Base-by-base conservation (phyloP, 2,113 vertebrate genomes). In the Cololabis saira region DNA sequence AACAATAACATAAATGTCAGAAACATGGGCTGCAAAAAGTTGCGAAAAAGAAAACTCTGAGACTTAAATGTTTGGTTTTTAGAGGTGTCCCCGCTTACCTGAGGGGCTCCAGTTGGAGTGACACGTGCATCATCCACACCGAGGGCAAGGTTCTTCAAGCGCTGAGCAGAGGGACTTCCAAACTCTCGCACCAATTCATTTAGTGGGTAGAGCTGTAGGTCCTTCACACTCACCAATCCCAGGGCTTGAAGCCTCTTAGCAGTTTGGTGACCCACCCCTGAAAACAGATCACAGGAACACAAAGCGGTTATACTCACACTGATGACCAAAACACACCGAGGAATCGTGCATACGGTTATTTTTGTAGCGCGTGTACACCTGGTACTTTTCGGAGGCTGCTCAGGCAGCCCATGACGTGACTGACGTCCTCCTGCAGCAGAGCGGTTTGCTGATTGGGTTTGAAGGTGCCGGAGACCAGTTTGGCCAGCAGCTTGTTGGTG, bases 391-490 rank as follows among this genome's bases (percentile, higher is more conserved):
- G 89, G 44, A 95, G 70, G 33, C 86, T 71, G 9, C 78, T 80
- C 12, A 97, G 92, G 72, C 82, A 72, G 12, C 42, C 61, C 66
- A 97, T 82, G 6, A 97, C 84, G 69, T 92, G 84, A 3, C 63
- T 66, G 48, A 81, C 67, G 59, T 94, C 94, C 51, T 95, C 93
- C 1, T 94, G 94, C 37, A 98, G 66, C 21, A 98, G 89, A 10
- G 94, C 79, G 0, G 95, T 97, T 87, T 98, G 96, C 21, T 98
- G 95, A 74, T 98, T 96, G 51, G 96, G 96, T 82, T 96, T 97
- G 71, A 95, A 96, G 19, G 87, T 77, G 1, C 95, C 95, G 1
- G 94, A 95, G 40, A 95, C 95, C 60, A 98, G 88, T 79, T 98
- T 98, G 57, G 96, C 91, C 59, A 97, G 57, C 0, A 98, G 68